Evolutionary conservation across 2,797 vertebrate species (phyloP).

Genomic region (Moxostoma hubbsi): DNA sequence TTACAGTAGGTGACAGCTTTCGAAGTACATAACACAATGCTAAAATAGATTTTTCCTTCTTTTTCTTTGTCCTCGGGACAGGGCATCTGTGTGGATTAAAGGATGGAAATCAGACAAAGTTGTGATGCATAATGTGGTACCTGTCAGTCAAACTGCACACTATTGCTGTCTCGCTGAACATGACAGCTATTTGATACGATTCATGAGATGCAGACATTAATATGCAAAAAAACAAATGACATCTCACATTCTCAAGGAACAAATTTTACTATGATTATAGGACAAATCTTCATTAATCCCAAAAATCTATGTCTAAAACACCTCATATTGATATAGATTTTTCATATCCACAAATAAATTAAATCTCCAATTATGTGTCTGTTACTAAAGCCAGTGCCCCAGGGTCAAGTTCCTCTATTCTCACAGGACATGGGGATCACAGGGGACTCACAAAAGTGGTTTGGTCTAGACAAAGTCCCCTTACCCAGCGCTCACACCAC

Average conservation of each 20-base stretch:
- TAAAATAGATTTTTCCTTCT: constrained; percentile 1
- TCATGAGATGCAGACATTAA: constrained; percentile 34
- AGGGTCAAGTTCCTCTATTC: constrained; percentile 85
- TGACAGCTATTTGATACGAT: constrained; percentile 15
- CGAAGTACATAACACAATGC: neutral
- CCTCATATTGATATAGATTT: neutral
- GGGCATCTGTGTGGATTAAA: constrained; percentile 36
- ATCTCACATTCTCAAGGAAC: neutral
- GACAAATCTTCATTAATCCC: neutral
- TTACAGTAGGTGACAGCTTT: constrained; percentile 10
- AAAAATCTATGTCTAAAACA: neutral
- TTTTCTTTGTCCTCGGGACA: constrained; percentile 1
- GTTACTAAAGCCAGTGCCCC: constrained; percentile 60
- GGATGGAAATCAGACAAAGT: constrained; percentile 35
- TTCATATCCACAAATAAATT: constrained; percentile 23
- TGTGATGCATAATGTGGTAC: constrained; percentile 22
- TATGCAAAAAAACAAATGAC: constrained; percentile 27
- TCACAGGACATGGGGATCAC: constrained; percentile 81
- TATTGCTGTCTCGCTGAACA: constrained; percentile 37
- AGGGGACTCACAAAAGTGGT: constrained; percentile 82
- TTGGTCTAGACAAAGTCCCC: constrained; percentile 93
- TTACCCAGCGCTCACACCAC: constrained; percentile 87
- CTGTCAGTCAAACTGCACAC: constrained; percentile 38
- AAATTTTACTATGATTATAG: neutral
- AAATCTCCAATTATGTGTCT: constrained; percentile 17